These are phyloP conservation scores for Drosophila atroscutellata DNA, from an alignment of 2,888 invertebrate genomes.

Conservation along the genomic window DNA sequence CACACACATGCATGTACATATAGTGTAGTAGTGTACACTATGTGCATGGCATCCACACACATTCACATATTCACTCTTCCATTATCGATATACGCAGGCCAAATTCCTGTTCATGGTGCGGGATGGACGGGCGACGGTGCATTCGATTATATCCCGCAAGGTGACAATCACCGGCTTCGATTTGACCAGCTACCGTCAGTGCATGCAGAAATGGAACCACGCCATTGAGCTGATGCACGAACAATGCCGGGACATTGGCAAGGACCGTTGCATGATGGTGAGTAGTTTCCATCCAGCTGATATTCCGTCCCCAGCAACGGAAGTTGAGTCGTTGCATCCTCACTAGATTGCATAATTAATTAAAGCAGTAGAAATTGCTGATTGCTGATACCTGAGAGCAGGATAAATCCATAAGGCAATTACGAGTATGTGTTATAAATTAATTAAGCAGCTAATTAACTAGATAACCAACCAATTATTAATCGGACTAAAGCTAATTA, in stretches of 20 bases:
- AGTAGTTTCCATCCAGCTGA: conserved; percentile 52
- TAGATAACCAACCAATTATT: neutral
- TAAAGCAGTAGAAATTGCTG: neutral
- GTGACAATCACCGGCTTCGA: conserved; percentile 94
- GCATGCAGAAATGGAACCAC: conserved; percentile 98
- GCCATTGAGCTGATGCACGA: conserved; percentile 97
- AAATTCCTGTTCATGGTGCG: conserved; percentile 99
- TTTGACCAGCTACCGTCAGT: conserved; percentile 96
- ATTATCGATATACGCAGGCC: conserved; percentile 85
- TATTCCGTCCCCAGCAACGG: neutral
- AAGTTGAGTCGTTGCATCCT: neutral
- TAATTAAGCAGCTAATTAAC: neutral
- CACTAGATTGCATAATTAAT: neutral
- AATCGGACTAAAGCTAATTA: neutral
- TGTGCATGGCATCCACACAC: conserved; percentile 8
- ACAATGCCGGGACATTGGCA: conserved; percentile 94
- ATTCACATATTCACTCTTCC: neutral
- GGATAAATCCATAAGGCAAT: neutral
- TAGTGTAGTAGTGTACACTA: conserved; percentile 1
- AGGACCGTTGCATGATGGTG: conserved; percentile 91
- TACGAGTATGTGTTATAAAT: neutral
- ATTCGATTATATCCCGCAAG: conserved; percentile 98
- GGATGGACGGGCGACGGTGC: conserved; percentile 98
- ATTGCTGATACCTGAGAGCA: neutral
- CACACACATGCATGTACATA: neutral